phyloP scores from a whole-genome alignment of 2,797 vertebrate species.

The Babyrousa celebensis region DNA sequence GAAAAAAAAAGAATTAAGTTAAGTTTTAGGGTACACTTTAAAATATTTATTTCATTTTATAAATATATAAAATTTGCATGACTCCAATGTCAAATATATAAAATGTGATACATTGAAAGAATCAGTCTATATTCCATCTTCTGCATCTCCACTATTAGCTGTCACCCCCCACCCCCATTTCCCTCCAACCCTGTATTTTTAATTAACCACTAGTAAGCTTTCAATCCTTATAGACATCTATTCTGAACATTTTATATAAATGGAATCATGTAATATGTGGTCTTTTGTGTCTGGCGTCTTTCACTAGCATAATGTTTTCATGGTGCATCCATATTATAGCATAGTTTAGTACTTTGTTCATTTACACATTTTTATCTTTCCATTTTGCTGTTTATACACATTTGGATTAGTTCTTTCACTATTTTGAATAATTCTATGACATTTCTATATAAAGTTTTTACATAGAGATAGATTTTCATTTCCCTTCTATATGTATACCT shows the following conservation, averaged over 20 bases:
- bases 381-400: not conserved
- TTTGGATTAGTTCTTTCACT: not conserved
- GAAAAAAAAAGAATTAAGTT: not conserved
- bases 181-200: not conserved
- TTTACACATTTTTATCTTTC: not conserved
- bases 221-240: not conserved
- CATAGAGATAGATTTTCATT: not conserved
- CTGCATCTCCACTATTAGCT: not conserved
- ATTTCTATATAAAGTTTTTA: not conserved
- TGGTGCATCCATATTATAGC: not conserved
- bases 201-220: not conserved
- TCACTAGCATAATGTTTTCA: not conserved
- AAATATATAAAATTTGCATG: not conserved
- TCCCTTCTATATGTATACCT: not conserved
- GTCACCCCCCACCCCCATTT: not conserved
- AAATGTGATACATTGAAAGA: not conserved
- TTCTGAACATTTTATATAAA: not conserved
- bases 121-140: not conserved
- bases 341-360: not conserved
- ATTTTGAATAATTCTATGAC: not conserved
- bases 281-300: not conserved
- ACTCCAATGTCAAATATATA: not conserved
- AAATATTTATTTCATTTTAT: not conserved
- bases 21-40: not conserved
- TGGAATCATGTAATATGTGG: not conserved